Conservation (phyloP, 2,797 vertebrate genomes). For the Champsocephalus esox region DNA sequence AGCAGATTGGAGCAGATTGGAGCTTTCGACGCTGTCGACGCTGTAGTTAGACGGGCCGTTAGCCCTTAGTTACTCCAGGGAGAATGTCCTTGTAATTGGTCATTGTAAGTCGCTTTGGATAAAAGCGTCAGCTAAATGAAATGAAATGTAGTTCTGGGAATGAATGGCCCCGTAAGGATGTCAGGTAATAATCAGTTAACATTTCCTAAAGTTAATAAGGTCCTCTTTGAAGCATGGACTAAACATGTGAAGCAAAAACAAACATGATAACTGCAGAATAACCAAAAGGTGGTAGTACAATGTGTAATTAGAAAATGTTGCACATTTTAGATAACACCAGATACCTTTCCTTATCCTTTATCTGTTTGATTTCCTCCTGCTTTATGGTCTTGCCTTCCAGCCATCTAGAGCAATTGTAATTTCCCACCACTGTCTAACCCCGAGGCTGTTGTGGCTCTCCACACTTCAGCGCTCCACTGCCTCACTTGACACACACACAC, state of each 20-base stretch:
- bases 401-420: slow-evolving; percentile 42
- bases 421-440: slow-evolving; percentile 59
- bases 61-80: too few species aligned
- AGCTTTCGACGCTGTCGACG: too few species aligned
- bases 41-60: too few species aligned
- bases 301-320: background rate
- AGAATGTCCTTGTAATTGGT: too few species aligned
- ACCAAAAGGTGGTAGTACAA: background rate
- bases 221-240: background rate
- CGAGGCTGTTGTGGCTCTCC: slow-evolving; percentile 64
- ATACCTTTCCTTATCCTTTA: slow-evolving; percentile 11
- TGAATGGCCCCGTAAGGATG: background rate
- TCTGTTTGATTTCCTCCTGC: slow-evolving; percentile 23
- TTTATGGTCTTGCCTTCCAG: slow-evolving; percentile 40
- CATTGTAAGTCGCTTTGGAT: too few species aligned
- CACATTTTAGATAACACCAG: background rate
- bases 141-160: background rate
- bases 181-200: background rate
- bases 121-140: too few species aligned
- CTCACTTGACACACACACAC: slow-evolving; percentile 55
- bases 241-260: background rate
- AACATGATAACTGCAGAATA: background rate
- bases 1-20: too few species aligned
- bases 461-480: slow-evolving; percentile 59
- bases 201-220: background rate